These are phyloP conservation scores for Ctenosaura bakeri DNA, from an alignment of 2,797 vertebrate genomes.

Conservation along the genomic window DNA sequence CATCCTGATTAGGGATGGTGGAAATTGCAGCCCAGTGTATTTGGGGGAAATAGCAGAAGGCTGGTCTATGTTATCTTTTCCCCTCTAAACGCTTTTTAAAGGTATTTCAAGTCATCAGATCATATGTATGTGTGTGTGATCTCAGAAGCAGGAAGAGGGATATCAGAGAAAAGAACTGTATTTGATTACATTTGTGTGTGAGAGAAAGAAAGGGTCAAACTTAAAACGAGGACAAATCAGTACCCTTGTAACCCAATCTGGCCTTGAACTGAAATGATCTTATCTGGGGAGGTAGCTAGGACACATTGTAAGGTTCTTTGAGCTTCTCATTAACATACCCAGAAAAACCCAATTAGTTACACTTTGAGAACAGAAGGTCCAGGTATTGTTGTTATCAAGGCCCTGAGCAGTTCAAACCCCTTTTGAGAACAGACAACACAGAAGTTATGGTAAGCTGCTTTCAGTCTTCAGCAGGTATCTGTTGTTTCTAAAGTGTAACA, in stretches of 20 bases:
- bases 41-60: background rate
- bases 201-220: constrained; percentile 68
- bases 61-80: constrained; percentile 22
- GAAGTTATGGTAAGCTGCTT: constrained; percentile 18
- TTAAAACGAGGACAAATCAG: constrained; percentile 90
- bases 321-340: background rate
- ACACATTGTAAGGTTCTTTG: background rate
- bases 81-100: constrained; percentile 57
- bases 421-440: constrained; percentile 33
- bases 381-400: constrained; percentile 8
- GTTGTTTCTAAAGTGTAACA: constrained; percentile 26
- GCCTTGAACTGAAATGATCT: constrained; percentile 65
- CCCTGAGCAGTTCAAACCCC: constrained; percentile 20
- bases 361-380: background rate
- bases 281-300: constrained; percentile 45
- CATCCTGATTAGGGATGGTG: background rate
- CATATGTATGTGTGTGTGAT: constrained; percentile 15
- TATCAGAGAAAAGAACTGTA: constrained; percentile 65
- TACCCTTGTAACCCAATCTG: constrained; percentile 90
- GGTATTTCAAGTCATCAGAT: constrained; percentile 59
- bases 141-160: constrained; percentile 45
- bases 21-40: background rate
- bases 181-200: constrained; percentile 72
- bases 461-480: constrained; percentile 9
- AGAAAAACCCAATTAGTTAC: constrained; percentile 40